A percentile compares a stretch with the other conserved stretches of the same genome.
Conservation (phyloP, 2,797 vertebrate genomes). For the Tamandua tetradactyla region DNA sequence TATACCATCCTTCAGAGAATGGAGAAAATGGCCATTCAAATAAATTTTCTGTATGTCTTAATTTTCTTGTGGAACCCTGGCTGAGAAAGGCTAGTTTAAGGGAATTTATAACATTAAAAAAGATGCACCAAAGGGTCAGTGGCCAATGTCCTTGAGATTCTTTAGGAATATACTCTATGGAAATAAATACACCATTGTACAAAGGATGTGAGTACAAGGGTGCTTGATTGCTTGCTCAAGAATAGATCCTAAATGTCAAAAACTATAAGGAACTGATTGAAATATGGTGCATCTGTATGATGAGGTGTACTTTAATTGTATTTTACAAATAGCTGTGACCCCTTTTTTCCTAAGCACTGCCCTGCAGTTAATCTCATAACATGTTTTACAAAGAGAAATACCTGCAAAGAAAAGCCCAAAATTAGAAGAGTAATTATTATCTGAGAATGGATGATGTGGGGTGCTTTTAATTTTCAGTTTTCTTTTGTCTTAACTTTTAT, state of each 20-base stretch:
- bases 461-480: background rate
- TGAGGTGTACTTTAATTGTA: background rate
- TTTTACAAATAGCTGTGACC: background rate
- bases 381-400: background rate
- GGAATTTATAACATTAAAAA: background rate
- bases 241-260: too few relatives aligned
- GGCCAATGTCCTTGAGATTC: background rate
- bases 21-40: background rate
- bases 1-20: background rate
- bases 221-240: background rate
- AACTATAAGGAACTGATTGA: background rate
- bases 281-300: background rate
- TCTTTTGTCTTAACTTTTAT: background rate
- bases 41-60: background rate
- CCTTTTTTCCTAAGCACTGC: background rate
- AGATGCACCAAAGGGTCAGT: background rate
- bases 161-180: background rate
- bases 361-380: accelerated
- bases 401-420: background rate
- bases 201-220: background rate
- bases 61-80: background rate
- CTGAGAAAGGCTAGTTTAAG: background rate
- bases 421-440: background rate
- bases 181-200: background rate
- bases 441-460: background rate